Conservation (phyloP, 2,888 invertebrate species). For the Dendrolimus houi region DNA sequence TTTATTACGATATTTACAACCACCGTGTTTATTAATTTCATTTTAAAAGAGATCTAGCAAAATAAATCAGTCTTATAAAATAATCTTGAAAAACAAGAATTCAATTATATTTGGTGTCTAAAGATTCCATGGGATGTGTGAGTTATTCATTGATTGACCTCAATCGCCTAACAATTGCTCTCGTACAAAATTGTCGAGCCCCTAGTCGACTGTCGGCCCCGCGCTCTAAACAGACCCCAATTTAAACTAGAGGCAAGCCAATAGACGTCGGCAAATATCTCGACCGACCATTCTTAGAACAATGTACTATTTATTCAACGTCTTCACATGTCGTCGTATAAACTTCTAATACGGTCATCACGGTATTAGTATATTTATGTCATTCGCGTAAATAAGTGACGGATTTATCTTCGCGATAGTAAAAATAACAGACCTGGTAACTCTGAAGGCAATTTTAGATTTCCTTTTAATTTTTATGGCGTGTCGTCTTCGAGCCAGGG, state of each 20-base stretch:
- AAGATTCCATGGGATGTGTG: neutral
- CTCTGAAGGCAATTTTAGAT: conserved; percentile 59
- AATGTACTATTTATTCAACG: neutral
- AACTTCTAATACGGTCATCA: neutral
- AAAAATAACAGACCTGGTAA: conserved; percentile 45
- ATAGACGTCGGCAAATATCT: neutral
- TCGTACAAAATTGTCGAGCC: conserved; percentile 21
- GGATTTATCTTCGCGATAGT: neutral
- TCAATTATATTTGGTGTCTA: neutral
- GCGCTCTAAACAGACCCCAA: conserved; percentile 13
- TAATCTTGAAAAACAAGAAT: neutral
- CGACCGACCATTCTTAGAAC: neutral
- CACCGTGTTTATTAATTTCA: no score
- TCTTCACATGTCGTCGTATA: neutral
- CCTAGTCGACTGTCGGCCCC: conserved; percentile 7
- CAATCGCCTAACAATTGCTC: conserved; percentile 56
- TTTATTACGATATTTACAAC: no score
- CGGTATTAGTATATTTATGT: neutral
- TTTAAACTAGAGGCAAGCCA: conserved; percentile 1
- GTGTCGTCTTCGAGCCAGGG: conserved; percentile 61
- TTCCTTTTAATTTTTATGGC: conserved; percentile 66
- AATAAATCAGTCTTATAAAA: neutral
- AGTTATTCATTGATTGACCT: conserved; percentile 54
- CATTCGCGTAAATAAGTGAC: no score
- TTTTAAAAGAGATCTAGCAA: no score